A percentile compares a stretch with the other conserved stretches of the same genome.
phyloP scores from a whole-genome alignment of 2,113 vertebrate genomes.

The Gobio gobio region DNA sequence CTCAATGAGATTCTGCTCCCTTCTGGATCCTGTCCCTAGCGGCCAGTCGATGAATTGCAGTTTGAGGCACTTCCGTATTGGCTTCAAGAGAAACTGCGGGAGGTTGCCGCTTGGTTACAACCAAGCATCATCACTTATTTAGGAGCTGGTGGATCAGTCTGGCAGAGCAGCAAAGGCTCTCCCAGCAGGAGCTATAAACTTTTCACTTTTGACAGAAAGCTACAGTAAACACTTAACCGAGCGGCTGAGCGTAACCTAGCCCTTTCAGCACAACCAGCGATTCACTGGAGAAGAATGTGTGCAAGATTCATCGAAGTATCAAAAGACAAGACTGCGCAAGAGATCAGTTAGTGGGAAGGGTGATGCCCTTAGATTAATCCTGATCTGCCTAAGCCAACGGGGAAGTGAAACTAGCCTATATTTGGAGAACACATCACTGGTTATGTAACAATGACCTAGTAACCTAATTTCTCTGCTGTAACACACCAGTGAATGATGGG shows the following conservation, averaged over 20 bases:
- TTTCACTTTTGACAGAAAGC: constrained; percentile 12
- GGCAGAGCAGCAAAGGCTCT: background rate
- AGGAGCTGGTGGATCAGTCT: background rate
- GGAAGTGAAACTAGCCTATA: constrained; percentile 19
- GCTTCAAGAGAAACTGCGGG: too few species aligned
- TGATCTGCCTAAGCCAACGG: background rate
- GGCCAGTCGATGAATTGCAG: too few species aligned
- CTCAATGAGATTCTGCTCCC: too few species aligned
- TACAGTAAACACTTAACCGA: background rate
- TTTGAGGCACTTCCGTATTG: too few species aligned
- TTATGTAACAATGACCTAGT: constrained; percentile 73
- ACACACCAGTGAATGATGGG: constrained; percentile 25
- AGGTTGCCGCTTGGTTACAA: too few species aligned
- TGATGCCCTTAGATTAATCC: constrained; percentile 4
- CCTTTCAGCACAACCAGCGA: background rate
- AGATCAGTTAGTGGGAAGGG: background rate
- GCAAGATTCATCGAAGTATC: background rate
- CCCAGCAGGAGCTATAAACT: background rate
- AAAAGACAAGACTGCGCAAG: background rate
- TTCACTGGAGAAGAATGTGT: constrained; percentile 31
- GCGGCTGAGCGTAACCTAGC: background rate
- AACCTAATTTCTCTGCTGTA: constrained; percentile 64
- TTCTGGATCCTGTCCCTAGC: too few species aligned
- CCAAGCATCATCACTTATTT: constrained; percentile 3
- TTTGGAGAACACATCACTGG: constrained; percentile 6